These are phyloP conservation scores for Tenualosa thibaudeaui DNA, from an alignment of 2,797 vertebrate species.

Conservation along the genomic window DNA sequence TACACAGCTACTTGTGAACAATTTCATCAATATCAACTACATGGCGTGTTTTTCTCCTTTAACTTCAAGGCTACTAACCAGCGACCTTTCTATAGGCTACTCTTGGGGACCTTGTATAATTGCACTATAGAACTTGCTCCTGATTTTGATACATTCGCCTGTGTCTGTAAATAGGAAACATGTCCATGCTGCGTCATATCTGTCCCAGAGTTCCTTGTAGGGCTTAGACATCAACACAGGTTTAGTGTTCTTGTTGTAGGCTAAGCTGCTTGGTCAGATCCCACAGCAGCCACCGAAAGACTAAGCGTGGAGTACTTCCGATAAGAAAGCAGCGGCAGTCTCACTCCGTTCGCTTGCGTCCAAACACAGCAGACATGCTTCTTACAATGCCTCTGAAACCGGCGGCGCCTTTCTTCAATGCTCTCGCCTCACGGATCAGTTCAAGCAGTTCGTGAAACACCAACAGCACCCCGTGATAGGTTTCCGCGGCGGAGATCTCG, in stretches of 20 bases:
- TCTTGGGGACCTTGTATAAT: not conserved
- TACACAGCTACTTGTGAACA: not conserved
- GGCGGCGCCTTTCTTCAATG: constrained; percentile 61
- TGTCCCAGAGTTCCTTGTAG: not conserved
- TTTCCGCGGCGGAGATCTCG: constrained; percentile 78
- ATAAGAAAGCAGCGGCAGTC: not conserved
- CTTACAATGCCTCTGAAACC: constrained; percentile 74
- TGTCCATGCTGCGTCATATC: not conserved
- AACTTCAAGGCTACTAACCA: not conserved
- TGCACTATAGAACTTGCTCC: not conserved
- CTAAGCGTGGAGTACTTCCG: not conserved
- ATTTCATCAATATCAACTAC: not conserved
- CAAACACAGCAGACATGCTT: constrained; percentile 78
- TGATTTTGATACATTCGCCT: not conserved
- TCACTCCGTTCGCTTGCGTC: constrained; percentile 65
- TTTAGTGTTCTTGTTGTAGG: not conserved
- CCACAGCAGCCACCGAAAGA: not conserved
- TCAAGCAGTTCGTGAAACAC: constrained; percentile 76
- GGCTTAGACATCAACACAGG: not conserved
- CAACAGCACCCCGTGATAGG: constrained; percentile 76
- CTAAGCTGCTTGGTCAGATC: not conserved
- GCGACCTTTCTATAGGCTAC: not conserved
- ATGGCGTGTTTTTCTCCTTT: not conserved
- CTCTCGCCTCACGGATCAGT: constrained; percentile 65
- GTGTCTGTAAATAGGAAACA: not conserved